These are phyloP conservation scores for Leptura quadrifasciata DNA, from an alignment of 2,888 invertebrate genomes.

Conservation along the genomic window DNA sequence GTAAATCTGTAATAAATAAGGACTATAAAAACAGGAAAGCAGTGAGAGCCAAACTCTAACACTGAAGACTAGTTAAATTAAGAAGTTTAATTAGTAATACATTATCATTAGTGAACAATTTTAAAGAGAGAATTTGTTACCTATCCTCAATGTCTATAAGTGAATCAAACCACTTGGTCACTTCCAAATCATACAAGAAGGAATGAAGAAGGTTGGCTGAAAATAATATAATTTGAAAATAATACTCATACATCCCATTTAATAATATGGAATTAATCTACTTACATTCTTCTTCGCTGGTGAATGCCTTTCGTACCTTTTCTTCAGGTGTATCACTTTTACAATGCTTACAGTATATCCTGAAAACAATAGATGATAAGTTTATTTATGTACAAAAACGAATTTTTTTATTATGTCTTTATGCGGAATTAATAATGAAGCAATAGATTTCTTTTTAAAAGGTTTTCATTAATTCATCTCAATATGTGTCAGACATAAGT, in stretches of 20 bases:
- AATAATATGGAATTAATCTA: neutral
- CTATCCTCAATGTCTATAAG: constrained; percentile 53
- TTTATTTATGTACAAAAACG: too few species aligned
- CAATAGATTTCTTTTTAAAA: too few species aligned
- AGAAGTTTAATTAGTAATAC: too few species aligned
- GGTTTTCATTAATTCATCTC: too few species aligned
- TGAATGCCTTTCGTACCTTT: constrained; percentile 57
- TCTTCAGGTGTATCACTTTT: constrained; percentile 57
- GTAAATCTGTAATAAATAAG: constrained; percentile 51
- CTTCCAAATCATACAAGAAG: constrained; percentile 67
- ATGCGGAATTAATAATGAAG: too few species aligned
- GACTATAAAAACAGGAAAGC: neutral
- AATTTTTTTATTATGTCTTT: too few species aligned
- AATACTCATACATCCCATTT: too few species aligned
- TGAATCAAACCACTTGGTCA: constrained; percentile 67
- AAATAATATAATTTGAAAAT: constrained; percentile 17
- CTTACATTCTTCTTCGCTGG: constrained; percentile 53
- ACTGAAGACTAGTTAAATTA: neutral
- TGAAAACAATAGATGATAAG: constrained; percentile 66
- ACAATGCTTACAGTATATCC: constrained; percentile 78
- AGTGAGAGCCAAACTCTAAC: neutral
- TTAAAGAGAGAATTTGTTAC: constrained; percentile 45
- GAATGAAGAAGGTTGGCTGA: constrained; percentile 49
- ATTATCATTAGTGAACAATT: too few species aligned
- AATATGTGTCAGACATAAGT: too few species aligned